Percentiles rank a stretch among this genome's conserved stretches.
Conservation (phyloP, 2,888 invertebrate species). For the Amphipoea oculea region DNA sequence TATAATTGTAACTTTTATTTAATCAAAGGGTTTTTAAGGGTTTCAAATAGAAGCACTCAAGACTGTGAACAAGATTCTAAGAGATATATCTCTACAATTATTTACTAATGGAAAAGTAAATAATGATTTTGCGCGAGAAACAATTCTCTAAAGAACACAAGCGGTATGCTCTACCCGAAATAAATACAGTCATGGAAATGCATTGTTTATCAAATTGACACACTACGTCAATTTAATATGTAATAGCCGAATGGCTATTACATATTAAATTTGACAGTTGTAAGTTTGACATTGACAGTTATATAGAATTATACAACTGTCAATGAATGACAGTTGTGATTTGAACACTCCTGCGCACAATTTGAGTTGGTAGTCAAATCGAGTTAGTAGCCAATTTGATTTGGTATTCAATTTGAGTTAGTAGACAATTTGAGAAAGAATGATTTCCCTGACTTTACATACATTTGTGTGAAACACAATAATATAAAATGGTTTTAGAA, state of each 20-base stretch:
- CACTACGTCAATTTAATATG: not conserved
- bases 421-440: not conserved
- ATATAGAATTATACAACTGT: not conserved
- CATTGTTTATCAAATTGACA: not conserved
- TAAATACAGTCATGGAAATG: constrained; percentile 40
- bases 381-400: too few relatives aligned
- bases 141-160: constrained; percentile 66
- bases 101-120: constrained; percentile 58
- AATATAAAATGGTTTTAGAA: constrained; percentile 57
- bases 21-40: constrained; percentile 20
- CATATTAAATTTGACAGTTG: too few relatives aligned
- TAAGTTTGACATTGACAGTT: too few relatives aligned
- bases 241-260: not conserved
- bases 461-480: constrained; percentile 52
- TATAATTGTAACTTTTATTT: constrained; percentile 28
- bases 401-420: not conserved
- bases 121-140: constrained; percentile 67
- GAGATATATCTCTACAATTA: constrained; percentile 48
- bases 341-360: not conserved
- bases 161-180: constrained; percentile 61
- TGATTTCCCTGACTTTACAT: not conserved
- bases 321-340: not conserved
- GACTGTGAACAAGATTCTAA: constrained; percentile 47
- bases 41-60: constrained; percentile 54
- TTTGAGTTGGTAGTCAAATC: not conserved